Evolutionary conservation across 2,113 vertebrate species (phyloP).

Genomic region (Psilopsiagon aymara): DNA sequence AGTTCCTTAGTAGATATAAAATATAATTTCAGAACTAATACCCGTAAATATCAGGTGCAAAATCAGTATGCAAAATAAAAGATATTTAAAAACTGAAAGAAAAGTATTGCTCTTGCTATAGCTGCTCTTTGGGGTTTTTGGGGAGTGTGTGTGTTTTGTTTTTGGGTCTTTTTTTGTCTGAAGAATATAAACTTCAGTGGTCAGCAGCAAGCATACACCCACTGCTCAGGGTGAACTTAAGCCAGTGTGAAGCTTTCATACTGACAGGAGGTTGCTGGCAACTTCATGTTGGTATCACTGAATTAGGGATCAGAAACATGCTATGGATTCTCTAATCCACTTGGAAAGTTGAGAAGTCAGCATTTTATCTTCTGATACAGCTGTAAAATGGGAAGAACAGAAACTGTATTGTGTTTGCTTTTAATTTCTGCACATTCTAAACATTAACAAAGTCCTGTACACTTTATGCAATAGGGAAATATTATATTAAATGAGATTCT

Average conservation of each 20-base stretch:
- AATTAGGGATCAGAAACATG: neutral
- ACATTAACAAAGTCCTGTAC: neutral
- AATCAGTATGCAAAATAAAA: neutral
- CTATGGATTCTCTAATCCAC: neutral
- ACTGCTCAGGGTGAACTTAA: neutral
- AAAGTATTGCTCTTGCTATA: neutral
- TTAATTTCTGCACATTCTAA: slow-evolving; percentile 50
- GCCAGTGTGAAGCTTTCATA: neutral
- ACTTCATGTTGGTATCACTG: neutral
- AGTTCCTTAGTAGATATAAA: neutral
- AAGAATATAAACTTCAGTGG: neutral
- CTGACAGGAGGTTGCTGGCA: neutral
- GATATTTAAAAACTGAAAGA: neutral
- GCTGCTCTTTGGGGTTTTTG: neutral
- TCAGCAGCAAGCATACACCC: neutral
- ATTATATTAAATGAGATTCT: neutral
- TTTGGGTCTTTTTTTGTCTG: neutral
- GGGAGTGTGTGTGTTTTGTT: neutral
- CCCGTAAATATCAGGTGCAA: neutral
- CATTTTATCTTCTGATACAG: neutral
- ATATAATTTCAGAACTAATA: neutral
- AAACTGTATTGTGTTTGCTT: slow-evolving; percentile 31
- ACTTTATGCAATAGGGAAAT: neutral
- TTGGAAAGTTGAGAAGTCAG: slow-evolving; percentile 5
- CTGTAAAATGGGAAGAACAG: neutral